These are phyloP conservation scores for Ptychochromis oligacanthus DNA, from an alignment of 2,113 vertebrate genomes.

Conservation along the genomic window DNA sequence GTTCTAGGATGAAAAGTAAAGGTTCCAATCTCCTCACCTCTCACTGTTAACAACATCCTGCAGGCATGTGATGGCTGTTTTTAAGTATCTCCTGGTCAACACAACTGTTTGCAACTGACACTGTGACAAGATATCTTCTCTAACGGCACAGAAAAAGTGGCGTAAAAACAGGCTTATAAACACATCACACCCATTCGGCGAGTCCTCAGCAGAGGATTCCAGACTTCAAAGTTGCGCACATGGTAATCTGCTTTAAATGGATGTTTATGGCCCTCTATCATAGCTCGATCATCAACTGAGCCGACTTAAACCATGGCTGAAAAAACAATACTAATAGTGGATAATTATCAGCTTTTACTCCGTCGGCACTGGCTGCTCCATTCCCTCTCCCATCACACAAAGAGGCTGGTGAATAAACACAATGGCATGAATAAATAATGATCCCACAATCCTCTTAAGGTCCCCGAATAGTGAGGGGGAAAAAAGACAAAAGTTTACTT, in stretches of 20 bases:
- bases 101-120: slow-evolving; percentile 20
- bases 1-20: slow-evolving; percentile 70
- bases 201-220: slow-evolving; percentile 43
- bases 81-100: slow-evolving; percentile 36
- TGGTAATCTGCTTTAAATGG: slow-evolving; percentile 75
- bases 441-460: slow-evolving; percentile 75
- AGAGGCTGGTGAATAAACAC: slow-evolving; percentile 76
- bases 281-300: slow-evolving; percentile 61
- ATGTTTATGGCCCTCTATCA: slow-evolving; percentile 53
- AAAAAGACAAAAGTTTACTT: slow-evolving; percentile 79
- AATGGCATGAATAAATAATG: slow-evolving; percentile 79
- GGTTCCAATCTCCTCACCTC: slow-evolving; percentile 65
- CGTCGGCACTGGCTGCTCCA: slow-evolving; percentile 51
- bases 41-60: slow-evolving; percentile 63
- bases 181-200: slow-evolving; percentile 33
- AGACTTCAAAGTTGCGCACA: slow-evolving; percentile 65
- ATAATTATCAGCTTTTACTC: slow-evolving; percentile 77
- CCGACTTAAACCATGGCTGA: slow-evolving; percentile 59
- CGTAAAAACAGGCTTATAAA: slow-evolving; percentile 53
- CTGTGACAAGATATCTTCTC: slow-evolving; percentile 31
- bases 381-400: slow-evolving; percentile 64
- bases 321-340: slow-evolving; percentile 76
- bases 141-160: slow-evolving; percentile 30
- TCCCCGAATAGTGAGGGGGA: slow-evolving; percentile 61
- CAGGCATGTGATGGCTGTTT: slow-evolving; percentile 45